phyloP scores from a whole-genome alignment of 2,888 invertebrate species.

The Leucozona laternaria region DNA sequence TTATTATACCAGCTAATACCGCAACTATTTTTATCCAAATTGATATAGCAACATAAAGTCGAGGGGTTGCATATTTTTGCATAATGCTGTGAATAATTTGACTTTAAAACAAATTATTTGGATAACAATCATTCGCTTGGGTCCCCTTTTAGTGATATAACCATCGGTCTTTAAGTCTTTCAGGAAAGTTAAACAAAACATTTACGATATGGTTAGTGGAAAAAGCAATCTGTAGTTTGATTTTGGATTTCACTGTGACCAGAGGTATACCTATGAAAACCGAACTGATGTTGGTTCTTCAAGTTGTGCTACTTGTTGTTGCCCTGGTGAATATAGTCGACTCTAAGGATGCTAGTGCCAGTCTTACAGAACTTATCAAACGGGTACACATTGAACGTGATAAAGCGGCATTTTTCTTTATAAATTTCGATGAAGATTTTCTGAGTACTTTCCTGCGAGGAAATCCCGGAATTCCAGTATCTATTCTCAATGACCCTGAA shows the following conservation, averaged over 20 bases:
- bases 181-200: no score
- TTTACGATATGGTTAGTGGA: not conserved
- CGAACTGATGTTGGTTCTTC: not conserved
- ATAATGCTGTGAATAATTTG: no score
- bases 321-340: not conserved
- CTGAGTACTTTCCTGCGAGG: not conserved
- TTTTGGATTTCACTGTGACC: not conserved
- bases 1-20: no score
- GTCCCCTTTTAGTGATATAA: no score
- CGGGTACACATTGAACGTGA: slow-evolving; percentile 21
- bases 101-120: no score
- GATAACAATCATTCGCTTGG: no score
- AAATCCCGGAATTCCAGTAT: slow-evolving; percentile 1
- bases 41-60: no score
- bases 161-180: no score
- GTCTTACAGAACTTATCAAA: slow-evolving; percentile 16
- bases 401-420: not conserved
- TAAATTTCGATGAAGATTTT: not conserved
- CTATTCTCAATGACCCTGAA: not conserved
- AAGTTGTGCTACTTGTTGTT: not conserved
- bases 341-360: not conserved
- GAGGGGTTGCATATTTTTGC: no score
- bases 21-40: no score
- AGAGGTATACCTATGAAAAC: not conserved
- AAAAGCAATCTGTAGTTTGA: not conserved